Base-by-base conservation (phyloP, 2,113 vertebrate genomes). In the Xenotilapia longispinis region DNA sequence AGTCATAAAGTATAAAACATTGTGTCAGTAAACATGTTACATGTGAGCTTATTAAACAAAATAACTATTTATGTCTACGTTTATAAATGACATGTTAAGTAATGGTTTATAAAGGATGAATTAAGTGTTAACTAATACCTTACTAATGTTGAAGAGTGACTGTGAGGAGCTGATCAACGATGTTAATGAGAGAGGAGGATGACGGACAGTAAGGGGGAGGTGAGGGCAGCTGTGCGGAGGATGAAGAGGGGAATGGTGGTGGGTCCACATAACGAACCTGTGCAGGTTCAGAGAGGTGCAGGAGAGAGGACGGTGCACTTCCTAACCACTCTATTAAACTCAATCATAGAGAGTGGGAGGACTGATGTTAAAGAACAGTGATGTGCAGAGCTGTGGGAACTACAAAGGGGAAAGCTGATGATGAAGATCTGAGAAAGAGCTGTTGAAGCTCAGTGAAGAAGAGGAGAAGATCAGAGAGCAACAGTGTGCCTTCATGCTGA, bases 391-490 rank as follows among this genome's bases (percentile, higher is more conserved):
- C 9, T 63, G 58, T 36, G 17, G 31, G 9, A 63, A 63, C 17
- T 1, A 5, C 31, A 65, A 1, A 5, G 6, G 0, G 28, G 58
- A 33, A 60, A 33, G 26, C 26, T 31, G 26, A 31, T 0, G 1
- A 60, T 60, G 57, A 60, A 0, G 4, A 63, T 63, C 28, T 33
- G 58, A 33, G 9, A 19, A 33, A 36, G 15, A 36, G 31, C 31
- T 63, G 31, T 36, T 63, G 58, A 63, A 63, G 58, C 58, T 63
- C 28, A 31, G 6, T 63, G 28, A 63, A 63, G 6, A 63, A 63
- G 58, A 31, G 4, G 55, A 31, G 58, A 7, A 36, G 58, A 36
- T 63, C 31, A 63, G 4, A 36, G 31, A 65, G 17, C 17, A 36
- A 6, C 31, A 36, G 31, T n/a, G 31, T 65, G 28, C 28, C 15